These are phyloP conservation scores for Bombyx huttoni DNA, from an alignment of 2,888 invertebrate species.

Conservation along the genomic window DNA sequence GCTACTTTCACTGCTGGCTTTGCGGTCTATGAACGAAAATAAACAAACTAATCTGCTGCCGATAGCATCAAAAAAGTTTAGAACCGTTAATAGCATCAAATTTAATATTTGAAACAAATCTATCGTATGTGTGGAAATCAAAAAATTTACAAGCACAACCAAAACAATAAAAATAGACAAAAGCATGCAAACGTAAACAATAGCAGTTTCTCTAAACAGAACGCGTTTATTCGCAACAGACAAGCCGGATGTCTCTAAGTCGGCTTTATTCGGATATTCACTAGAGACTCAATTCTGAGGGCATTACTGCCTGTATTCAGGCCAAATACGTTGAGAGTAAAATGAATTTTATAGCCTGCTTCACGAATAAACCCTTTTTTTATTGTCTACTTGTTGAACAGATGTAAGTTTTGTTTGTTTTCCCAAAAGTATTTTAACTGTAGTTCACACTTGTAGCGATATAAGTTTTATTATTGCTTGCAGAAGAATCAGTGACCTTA, in stretches of 20 bases:
- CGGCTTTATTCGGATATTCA: no score
- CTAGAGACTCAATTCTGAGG: neutral
- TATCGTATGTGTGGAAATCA: no score
- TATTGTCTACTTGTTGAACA: neutral
- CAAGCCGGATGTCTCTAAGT: no score
- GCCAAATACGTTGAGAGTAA: slow-evolving; percentile 1
- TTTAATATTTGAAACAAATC: no score
- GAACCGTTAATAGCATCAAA: no score
- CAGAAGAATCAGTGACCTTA: no score
- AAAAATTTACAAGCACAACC: slow-evolving; percentile 7
- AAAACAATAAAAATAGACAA: slow-evolving; percentile 14
- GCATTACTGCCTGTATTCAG: neutral
- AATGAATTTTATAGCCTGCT: neutral
- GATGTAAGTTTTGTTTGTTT: neutral
- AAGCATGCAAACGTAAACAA: slow-evolving; percentile 52
- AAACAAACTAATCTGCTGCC: no score
- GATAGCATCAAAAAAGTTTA: no score
- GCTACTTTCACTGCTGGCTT: no score
- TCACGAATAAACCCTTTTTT: neutral
- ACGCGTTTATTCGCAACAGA: slow-evolving; percentile 21
- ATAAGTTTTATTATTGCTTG: neutral
- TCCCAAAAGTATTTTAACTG: neutral
- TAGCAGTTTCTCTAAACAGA: slow-evolving; percentile 41
- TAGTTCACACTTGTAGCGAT: neutral
- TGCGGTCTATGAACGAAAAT: no score